Evolutionary conservation across 1,140 invertebrate species (phyloP), one percentile per base, ranked within the genome.

Genomic region (Diploscapter pachys): DNA sequence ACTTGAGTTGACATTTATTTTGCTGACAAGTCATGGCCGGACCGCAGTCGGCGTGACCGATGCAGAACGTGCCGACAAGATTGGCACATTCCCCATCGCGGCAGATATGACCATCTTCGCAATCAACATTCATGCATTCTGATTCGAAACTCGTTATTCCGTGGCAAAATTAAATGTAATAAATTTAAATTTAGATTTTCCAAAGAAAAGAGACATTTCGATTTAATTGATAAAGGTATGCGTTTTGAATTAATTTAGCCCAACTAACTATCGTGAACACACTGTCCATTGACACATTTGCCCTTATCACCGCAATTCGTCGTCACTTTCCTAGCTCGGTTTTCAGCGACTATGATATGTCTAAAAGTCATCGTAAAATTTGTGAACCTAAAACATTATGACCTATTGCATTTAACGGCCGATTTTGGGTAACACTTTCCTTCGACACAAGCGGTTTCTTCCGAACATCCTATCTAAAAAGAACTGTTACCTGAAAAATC

Each of bases 21-120:
- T 61, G 51, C 50, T 69, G 63, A 59, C 82, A 85, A 31, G 76
- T 67, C 71, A 79, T 81, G 11, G 63, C 68, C 9, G 80, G 79
- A 1, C 83, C 82, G 74, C 82, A 83, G 70, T 83, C 82, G 57
- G 81, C 84, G 65, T 71, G 63, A 4, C 82, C 78, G 61, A 85
- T 78, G 65, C 82, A 83, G 62, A 83, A 83, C 53, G 75, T 56
- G 3, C 70, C 74, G 8, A 78, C 49, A 5, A 83, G 55, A 48
- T 78, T 82, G 50, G 68, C 65, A 66, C 82, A 83, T 63, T 77
- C 79, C 9, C 82, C 82, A 71, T 83, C 82, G 5, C 82, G 57
- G 53, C 82, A 83, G 5, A 84, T 9, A 72, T 85, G 78, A 62
- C 65, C 70, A 56, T 85, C 79, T n/a, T 79, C 76, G 68, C 82